These are phyloP conservation scores for Heterodera carotae DNA, from an alignment of 1,140 invertebrate genomes.

Conservation along the genomic window DNA sequence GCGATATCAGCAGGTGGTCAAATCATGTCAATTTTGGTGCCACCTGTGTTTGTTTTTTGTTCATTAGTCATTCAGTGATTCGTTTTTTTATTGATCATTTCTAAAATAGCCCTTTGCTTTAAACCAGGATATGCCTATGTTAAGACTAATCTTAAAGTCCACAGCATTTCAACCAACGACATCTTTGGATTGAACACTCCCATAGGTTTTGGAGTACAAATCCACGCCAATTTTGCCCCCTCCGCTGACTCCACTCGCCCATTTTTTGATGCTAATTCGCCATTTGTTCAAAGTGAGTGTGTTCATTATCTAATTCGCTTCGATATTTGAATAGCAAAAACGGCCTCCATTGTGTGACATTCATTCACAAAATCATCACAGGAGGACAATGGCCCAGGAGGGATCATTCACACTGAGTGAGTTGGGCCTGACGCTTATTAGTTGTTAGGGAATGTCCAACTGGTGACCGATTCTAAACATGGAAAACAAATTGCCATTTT, in stretches of 20 bases:
- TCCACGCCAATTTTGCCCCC: slow-evolving; percentile 90
- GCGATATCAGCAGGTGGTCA: slow-evolving; percentile 82
- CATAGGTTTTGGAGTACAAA: slow-evolving; percentile 86
- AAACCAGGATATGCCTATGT: too few species aligned
- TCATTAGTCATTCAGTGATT: too few species aligned
- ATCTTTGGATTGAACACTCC: too few species aligned
- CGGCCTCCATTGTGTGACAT: background rate
- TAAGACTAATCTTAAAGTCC: too few species aligned
- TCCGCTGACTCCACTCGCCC: slow-evolving; percentile 84
- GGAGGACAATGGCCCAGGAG: background rate
- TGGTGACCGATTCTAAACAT: too few species aligned
- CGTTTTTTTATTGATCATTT: too few species aligned
- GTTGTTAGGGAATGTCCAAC: too few species aligned
- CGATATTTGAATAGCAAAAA: slow-evolving; percentile 5
- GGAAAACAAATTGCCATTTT: slow-evolving; percentile 15
- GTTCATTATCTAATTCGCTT: background rate
- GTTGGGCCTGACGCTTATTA: too few species aligned
- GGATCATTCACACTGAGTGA: slow-evolving; percentile 1
- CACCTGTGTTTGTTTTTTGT: too few species aligned
- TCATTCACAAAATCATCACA: background rate
- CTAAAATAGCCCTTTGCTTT: too few species aligned
- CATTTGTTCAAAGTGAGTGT: slow-evolving; percentile 71
- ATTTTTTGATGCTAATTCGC: slow-evolving; percentile 83
- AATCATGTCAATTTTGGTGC: too few species aligned
- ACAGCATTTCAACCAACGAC: too few species aligned